phyloP scores from a whole-genome alignment of 1,140 invertebrate genomes.

The Brachionus koreanus region DNA sequence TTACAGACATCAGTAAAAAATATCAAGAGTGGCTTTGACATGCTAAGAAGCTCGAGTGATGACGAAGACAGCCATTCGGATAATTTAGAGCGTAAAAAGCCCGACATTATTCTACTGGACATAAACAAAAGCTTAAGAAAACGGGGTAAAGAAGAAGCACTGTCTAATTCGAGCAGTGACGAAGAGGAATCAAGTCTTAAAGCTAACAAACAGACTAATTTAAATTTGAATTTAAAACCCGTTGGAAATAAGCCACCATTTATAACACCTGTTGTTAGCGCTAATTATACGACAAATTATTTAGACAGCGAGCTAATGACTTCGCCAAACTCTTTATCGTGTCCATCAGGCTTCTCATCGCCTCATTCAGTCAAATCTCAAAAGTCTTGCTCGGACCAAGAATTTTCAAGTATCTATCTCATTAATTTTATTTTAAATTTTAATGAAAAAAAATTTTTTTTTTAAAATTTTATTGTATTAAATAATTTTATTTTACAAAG shows the following conservation, averaged over 20 bases:
- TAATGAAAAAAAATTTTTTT: too few relatives aligned
- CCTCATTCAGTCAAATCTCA: slow-evolving; percentile 7
- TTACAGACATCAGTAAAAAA: not conserved
- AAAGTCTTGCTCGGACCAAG: not conserved
- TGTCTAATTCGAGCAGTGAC: slow-evolving; percentile 20
- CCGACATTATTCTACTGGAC: slow-evolving; percentile 18
- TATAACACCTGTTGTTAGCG: slow-evolving; percentile 17
- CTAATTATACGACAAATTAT: not conserved
- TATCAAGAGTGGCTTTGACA: not conserved
- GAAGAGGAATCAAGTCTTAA: slow-evolving; percentile 15
- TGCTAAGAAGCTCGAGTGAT: not conserved
- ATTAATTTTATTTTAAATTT: not conserved
- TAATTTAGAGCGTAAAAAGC: slow-evolving; percentile 11
- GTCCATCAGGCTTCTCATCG: not conserved
- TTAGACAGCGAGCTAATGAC: not conserved
- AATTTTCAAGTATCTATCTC: slow-evolving; percentile 9
- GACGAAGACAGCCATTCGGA: slow-evolving; percentile 28
- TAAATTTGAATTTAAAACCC: not conserved
- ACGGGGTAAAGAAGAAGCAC: slow-evolving; percentile 27
- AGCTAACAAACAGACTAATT: not conserved
- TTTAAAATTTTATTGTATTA: not conserved
- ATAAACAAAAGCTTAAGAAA: slow-evolving; percentile 11
- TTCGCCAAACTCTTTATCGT: not conserved
- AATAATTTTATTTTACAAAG: too few relatives aligned
- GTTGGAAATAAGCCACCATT: not conserved